Evolutionary conservation across 2,888 invertebrate genomes (phyloP), one percentile per base, ranked within the genome.

Genomic region (Serrognathus titanus): DNA sequence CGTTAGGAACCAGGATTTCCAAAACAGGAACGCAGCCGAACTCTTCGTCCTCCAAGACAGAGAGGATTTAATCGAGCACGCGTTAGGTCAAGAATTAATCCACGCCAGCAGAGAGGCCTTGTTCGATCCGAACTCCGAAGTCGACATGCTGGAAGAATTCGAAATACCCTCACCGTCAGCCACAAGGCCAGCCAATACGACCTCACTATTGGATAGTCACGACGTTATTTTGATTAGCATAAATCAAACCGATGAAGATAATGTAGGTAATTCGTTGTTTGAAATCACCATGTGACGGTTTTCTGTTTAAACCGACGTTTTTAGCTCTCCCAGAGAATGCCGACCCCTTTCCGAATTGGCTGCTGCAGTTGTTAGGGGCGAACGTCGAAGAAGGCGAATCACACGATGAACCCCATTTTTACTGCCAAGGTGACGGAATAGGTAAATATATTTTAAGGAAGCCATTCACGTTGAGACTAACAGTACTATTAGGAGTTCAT

Each of bases 381-480:
- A 64, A 63, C 43, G 57, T 63, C 16, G 60, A 57, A 6, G 66
- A 60, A 20, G 60, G 58, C 2, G 67, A 64, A 12, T 54, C 59
- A 9, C 68, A 68, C 24, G 74, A 74, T 35, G 76, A 74, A 57
- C 72, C 76, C 2, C 75, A 78, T 67, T 76, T 74, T 60, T 77
- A 77, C 57, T 76, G 76, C 55, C 77, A 77, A 66, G 78, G 78
- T n/a, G 78, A 78, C 59, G 77, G 77, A 9, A 60, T 77, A 69
- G 78, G 77, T 76, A 68, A 43, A 9, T 43, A 43, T 13, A 16
- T 43, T 43, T 2, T 9, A 16, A 20, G 3, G 16, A 12, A 4
- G 4, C 10, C 2, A 11, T 12, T 39, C 4, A 39, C 5, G 11
- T 39, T 39, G 1, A 39, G 5, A 39, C 4, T 11, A 39, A 5